Conservation (phyloP, 2,888 invertebrate genomes). For the Tolmerus cingulatus region DNA sequence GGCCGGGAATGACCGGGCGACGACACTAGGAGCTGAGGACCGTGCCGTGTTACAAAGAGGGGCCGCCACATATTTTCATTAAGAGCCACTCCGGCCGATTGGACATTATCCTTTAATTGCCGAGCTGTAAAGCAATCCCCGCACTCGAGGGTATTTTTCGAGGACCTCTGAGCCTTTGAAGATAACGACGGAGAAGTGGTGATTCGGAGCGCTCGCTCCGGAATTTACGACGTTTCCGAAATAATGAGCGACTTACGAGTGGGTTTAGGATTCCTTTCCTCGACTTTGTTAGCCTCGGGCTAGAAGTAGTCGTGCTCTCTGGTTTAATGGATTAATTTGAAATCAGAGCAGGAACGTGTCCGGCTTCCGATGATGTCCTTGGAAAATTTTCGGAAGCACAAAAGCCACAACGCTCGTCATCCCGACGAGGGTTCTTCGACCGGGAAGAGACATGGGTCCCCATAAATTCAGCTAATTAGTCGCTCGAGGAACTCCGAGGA, state of each 20-base stretch:
- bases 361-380: not conserved
- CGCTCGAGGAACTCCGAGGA: not conserved
- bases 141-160: conserved; percentile 11
- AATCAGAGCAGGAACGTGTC: conserved; percentile 3
- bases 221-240: not conserved
- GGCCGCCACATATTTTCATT: conserved; percentile 23
- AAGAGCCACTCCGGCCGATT: conserved; percentile 16
- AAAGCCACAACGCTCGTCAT: not conserved
- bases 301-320: not conserved
- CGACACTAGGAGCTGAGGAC: not conserved
- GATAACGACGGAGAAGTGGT: not conserved
- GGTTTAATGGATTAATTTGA: conserved; percentile 22
- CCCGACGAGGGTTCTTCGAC: not conserved
- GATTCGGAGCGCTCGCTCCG: not conserved
- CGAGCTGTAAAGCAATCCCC: conserved; percentile 13
- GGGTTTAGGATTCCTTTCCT: not conserved
- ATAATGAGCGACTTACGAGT: conserved; percentile 21
- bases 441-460: not conserved
- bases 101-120: conserved; percentile 26
- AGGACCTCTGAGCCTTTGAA: conserved; percentile 12
- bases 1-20: not conserved
- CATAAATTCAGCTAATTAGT: conserved; percentile 34
- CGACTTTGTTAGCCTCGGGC: not conserved
- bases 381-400: not conserved
- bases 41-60: not conserved